Conservation (phyloP, 2,888 invertebrate genomes). For the Acanthoscelides obtectus region DNA sequence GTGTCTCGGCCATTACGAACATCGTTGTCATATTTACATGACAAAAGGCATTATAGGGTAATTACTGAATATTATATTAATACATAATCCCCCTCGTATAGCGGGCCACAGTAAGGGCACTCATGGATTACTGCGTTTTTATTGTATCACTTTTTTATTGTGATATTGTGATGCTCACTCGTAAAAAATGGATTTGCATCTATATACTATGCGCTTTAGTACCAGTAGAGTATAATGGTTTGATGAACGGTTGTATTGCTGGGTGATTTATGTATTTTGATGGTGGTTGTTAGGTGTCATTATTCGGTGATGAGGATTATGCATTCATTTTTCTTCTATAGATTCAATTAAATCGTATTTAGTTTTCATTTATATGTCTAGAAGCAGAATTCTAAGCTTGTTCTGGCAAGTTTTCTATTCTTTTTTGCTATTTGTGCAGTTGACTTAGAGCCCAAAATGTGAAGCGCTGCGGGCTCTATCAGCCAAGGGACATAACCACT, state of each 20-base stretch:
- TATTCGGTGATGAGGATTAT: neutral
- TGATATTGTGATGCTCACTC: neutral
- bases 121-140: conserved; percentile 3
- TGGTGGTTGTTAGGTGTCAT: neutral
- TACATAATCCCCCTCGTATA: conserved; percentile 3
- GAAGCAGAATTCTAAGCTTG: no score
- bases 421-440: no score
- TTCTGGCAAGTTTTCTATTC: no score
- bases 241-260: neutral
- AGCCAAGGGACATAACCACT: no score
- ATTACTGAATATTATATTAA: conserved; percentile 18
- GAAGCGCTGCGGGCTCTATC: no score
- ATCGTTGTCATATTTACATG: conserved; percentile 37
- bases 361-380: no score
- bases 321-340: no score
- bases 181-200: conserved; percentile 1
- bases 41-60: conserved; percentile 40
- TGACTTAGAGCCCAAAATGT: no score
- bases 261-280: neutral
- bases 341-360: no score
- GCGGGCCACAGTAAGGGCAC: neutral
- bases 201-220: neutral
- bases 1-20: conserved; percentile 19
- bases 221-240: neutral
- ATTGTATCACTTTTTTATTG: conserved; percentile 1